Conservation (phyloP, 1,140 invertebrate species). For the Procambarus virginalis region DNA sequence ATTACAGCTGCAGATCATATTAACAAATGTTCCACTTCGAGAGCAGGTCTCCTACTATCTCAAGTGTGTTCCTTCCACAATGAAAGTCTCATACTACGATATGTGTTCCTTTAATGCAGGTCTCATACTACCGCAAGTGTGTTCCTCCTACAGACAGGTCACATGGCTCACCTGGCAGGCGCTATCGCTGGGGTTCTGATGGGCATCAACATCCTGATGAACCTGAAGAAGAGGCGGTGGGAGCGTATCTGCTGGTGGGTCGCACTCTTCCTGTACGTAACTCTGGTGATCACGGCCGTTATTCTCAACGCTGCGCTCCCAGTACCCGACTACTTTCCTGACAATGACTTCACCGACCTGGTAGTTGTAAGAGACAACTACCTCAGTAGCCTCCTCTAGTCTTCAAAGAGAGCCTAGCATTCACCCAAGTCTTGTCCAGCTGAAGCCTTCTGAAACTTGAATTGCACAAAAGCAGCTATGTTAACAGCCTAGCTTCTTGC, state of each 20-base stretch:
- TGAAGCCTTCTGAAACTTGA: not conserved
- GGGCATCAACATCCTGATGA: conserved; percentile 85
- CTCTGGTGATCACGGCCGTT: conserved; percentile 78
- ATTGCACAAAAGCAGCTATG: not conserved
- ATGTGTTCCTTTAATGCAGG: too few relatives aligned
- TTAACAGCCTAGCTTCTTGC: too few relatives aligned
- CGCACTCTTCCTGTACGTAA: conserved; percentile 83
- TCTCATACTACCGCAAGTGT: too few relatives aligned
- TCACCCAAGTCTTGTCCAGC: not conserved
- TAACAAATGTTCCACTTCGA: too few relatives aligned
- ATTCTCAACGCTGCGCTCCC: conserved; percentile 56
- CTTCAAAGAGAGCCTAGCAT: not conserved
- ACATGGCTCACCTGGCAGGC: conserved; percentile 87
- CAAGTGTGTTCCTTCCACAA: too few relatives aligned
- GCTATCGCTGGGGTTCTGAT: conserved; percentile 85
- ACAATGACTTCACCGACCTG: not conserved
- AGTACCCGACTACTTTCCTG: conserved; percentile 45
- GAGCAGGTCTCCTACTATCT: too few relatives aligned
- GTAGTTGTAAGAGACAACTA: not conserved
- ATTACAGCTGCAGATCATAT: too few relatives aligned
- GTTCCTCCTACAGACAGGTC: conserved; percentile 73
- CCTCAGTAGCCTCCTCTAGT: not conserved
- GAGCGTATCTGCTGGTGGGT: conserved; percentile 90
- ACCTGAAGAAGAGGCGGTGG: conserved; percentile 88
- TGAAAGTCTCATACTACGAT: too few relatives aligned